Evolutionary conservation across 1,140 invertebrate genomes (phyloP).

Genomic region (Drosophila gunungcola): DNA sequence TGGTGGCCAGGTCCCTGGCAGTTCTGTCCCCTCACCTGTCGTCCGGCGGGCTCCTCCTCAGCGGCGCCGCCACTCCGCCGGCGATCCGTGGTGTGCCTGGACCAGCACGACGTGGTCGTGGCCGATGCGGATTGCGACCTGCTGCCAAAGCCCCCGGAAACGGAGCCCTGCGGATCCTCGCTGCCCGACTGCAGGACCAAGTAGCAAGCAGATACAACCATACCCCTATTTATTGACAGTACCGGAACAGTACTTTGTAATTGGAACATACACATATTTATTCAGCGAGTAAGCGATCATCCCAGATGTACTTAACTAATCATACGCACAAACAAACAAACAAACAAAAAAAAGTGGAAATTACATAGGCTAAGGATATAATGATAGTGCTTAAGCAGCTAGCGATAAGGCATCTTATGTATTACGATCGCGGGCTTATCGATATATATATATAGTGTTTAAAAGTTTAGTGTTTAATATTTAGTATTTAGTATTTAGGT

Average conservation of each 20-base stretch:
- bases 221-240: conserved; percentile 38
- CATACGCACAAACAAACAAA: conserved; percentile 5
- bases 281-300: conserved; percentile 38
- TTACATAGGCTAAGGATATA: conserved; percentile 18
- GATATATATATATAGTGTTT: conserved; percentile 5
- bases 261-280: conserved; percentile 37
- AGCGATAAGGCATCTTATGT: conserved; percentile 15
- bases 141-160: conserved; percentile 87
- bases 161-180: conserved; percentile 87
- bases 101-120: conserved; percentile 88
- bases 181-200: conserved; percentile 86
- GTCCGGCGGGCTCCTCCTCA: conserved; percentile 30
- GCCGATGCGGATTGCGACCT: conserved; percentile 89
- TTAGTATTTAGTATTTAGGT: conserved; percentile 1
- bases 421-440: conserved; percentile 22
- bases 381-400: conserved; percentile 7
- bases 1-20: conserved; percentile 94
- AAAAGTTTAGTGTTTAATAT: background rate
- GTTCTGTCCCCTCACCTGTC: conserved; percentile 91
- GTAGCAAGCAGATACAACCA: background rate
- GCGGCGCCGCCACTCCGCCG: conserved; percentile 86
- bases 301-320: conserved; percentile 29
- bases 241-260: conserved; percentile 8
- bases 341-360: conserved; percentile 1
- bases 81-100: conserved; percentile 91